Base-by-base conservation (phyloP, 2,888 invertebrate genomes). In the Bembecia ichneumoniformis region DNA sequence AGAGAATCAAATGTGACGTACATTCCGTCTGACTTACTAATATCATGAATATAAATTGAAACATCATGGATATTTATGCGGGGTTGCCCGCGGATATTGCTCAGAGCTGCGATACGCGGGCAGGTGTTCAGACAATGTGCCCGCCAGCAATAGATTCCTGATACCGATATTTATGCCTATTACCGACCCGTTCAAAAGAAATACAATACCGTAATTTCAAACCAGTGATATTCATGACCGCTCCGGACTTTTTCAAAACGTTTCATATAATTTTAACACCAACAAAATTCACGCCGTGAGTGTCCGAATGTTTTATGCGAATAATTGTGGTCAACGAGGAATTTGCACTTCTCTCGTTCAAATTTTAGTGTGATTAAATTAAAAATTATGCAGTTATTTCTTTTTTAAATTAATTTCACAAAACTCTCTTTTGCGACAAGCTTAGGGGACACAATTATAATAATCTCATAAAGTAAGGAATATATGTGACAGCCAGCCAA, bases 1-100 rank as follows among this genome's bases (percentile, higher is more conserved):
- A 81, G 74, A 71, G 74, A 82, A 83, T 84, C 82, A 81, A 80
- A 82, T 81, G 79, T 83, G 83, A 82, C 78, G 77, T 74, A 72
- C 67, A 76, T 77, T 78, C 71, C 73, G 62, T 66, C 59, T 67
- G 68, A 66, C 63, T 79, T 79, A 81, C 82, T 83, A 84, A 82
- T 83, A 82, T 82, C 83, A 84, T 84, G 84, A 84, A 84, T 84
- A 83, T 82, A 84, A 83, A 84, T 82, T 79, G 84, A 81, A 82
- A 82, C 84, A 82, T 84, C 82, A 77, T 75, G 78, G 80, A 73
- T 84, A 82, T 83, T 82, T 82, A 82, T 81, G 81, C 73, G 68
- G 77, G 75, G 71, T 68, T 71, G 74, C 66, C 71, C 69, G 71
- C 69, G 73, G 75, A 73, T 82, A 82, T 78, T 77, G 78, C 79